Evolutionary conservation across 2,888 invertebrate genomes (phyloP), one percentile per base, ranked within the genome.

Genomic region (Poecilus cupreus): DNA sequence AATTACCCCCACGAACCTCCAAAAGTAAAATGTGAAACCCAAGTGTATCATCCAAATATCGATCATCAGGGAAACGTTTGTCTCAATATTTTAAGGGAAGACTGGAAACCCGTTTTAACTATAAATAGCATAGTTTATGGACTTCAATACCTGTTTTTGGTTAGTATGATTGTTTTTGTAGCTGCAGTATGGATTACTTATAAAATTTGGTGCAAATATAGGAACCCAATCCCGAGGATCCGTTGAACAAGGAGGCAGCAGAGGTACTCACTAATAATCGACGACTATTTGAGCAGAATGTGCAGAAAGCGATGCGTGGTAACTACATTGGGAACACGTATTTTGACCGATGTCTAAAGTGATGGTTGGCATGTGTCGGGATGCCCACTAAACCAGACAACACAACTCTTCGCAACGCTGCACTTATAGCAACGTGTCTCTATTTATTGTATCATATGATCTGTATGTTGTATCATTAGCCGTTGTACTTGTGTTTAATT

Each of bases 201-300:
- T 22, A 60, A 24, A 18, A 2, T 18, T 39, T 11, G 13, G 6
- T 77, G 16, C 39, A 16, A 82, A 86, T 88, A 11, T 87, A 97
- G 97, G 99, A 99, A 91, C 99, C 98, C 68, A 99, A 99, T 90
- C 98, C 98, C 1, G 98, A 99, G 90, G 99, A 99, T 91, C 99
- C 98, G 8, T 89, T 99, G 85, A 99, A 99, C 90, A 98, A 98
- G 90, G 98, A 99, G 90, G 98, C 98, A 11, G 98, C 99, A 2
- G 98, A 98, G 89, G 97, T 98, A 82, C 92, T 99, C 84, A 97
- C 98, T 88, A 97, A 94, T 88, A 98, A 98, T 90, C 92, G 97
- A 88, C 93, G 97, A 86, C 91, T 97, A 83, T 99, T 99, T 89
- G 98, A 98, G 89, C 96, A 97, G 87, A 98, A 98, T 89, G 98